These are phyloP conservation scores for Brachymystax lenok DNA, from an alignment of 2,797 vertebrate species.

Conservation along the genomic window DNA sequence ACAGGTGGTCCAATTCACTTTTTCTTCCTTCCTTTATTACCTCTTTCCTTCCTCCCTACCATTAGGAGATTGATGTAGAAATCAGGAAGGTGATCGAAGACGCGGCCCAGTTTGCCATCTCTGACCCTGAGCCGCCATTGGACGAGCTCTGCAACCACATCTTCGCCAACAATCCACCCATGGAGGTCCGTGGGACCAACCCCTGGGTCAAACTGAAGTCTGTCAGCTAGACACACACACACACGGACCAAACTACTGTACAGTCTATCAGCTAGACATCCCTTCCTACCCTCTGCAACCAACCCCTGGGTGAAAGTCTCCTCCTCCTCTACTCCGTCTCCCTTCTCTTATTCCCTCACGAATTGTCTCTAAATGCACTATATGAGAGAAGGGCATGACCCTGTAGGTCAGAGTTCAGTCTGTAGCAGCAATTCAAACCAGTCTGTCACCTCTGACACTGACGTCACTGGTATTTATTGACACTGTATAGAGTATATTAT, in stretches of 20 bases:
- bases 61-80: conserved; percentile 81
- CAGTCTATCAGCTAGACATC: not conserved
- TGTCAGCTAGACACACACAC: conserved; percentile 67
- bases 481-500: not conserved
- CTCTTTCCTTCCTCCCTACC: not conserved
- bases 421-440: not conserved
- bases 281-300: not conserved
- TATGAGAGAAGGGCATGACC: not conserved
- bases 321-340: not conserved
- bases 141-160: conserved; percentile 83
- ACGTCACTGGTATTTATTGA: not conserved
- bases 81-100: conserved; percentile 87
- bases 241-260: not conserved
- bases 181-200: conserved; percentile 85
- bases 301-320: not conserved
- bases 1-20: no score
- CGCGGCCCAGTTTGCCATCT: conserved; percentile 82
- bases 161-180: conserved; percentile 69
- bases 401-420: not conserved
- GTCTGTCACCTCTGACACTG: not conserved
- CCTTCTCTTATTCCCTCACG: not conserved
- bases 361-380: not conserved
- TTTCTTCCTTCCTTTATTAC: not conserved
- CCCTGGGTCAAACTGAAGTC: conserved; percentile 88
- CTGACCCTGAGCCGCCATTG: conserved; percentile 82